Evolutionary conservation across 2,888 invertebrate species (phyloP).

Genomic region (Plutella xylostella): DNA sequence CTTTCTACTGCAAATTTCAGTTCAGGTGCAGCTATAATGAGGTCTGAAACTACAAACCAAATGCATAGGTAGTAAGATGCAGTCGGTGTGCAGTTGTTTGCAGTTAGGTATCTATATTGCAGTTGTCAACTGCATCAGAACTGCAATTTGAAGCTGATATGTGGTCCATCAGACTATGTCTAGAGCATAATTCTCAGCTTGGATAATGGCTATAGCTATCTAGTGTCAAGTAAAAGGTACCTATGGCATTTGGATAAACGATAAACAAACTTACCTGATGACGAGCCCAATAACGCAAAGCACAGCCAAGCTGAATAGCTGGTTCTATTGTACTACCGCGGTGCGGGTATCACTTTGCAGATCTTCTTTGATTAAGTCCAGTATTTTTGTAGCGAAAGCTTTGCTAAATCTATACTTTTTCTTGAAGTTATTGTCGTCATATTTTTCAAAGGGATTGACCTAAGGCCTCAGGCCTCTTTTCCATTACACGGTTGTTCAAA

Average conservation of each 20-base stretch:
- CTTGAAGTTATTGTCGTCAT: background rate
- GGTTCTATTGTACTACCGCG: background rate
- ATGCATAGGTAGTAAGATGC: too few relatives aligned
- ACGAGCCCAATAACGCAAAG: background rate
- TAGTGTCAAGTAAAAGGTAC: too few relatives aligned
- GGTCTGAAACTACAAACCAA: too few relatives aligned
- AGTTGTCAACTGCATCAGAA: too few relatives aligned
- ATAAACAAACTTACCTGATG: background rate
- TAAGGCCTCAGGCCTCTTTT: background rate
- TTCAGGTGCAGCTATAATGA: too few relatives aligned
- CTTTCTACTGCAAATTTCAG: too few relatives aligned
- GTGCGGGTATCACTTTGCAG: background rate
- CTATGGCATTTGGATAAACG: background rate
- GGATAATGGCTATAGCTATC: too few relatives aligned
- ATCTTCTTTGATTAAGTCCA: background rate
- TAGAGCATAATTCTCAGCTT: too few relatives aligned
- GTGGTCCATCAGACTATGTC: too few relatives aligned
- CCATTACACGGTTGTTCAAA: constrained; percentile 6
- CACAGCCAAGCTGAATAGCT: background rate
- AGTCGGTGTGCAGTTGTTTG: too few relatives aligned
- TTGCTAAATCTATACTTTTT: background rate
- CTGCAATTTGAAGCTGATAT: too few relatives aligned
- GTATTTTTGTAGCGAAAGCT: background rate
- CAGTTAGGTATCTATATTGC: too few relatives aligned
- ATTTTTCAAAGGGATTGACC: background rate